Evolutionary conservation across 2,888 invertebrate species (phyloP), one percentile per base, ranked within the genome.

Genomic region (Cataglyphis cursor): DNA sequence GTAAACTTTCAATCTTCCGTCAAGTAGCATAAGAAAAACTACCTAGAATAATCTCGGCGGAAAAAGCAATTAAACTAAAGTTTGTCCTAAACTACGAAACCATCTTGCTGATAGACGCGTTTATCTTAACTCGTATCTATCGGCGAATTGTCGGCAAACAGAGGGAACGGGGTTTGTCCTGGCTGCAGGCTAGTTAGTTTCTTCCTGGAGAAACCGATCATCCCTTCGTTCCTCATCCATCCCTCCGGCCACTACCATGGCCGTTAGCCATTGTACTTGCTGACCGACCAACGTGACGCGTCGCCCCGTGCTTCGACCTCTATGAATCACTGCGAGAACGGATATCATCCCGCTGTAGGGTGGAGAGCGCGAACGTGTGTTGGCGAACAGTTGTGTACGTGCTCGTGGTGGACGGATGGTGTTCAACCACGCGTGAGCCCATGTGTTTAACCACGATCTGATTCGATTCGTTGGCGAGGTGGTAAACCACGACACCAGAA

Each of bases 231-330:
- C 28, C 41, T 44, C 70, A 59, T 70, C 35, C 41, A 35, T 12
- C 44, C 35, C 59, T 59, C 21, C 35, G 78, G 72, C 24, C 78
- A 21, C 18, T 48, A 31, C n/a, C 41, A 38, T 41, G 8, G 48
- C 24, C 68, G 41, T 68, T 78, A 75, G 51, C 87, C 87, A 89
- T 88, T 88, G 89, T 88, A 72, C 83, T 78, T 75, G 78, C 28
- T 80, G 64, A 65, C 62, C 66, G 59, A 54, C 66, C 62, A 21
- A 83, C 87, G 62, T 75, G 88, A 88, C 84, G 81, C 74, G 87
- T 80, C 72, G 76, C 64, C 48, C 83, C 83, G 86, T 62, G 68
- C 75, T 68, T 62, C 64, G 21, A 68, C 81, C 66, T 44, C 89
- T 81, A 84, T 89, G 85, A 87, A 89, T 89, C 83, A 80, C 38